Evolutionary conservation across 2,797 vertebrate species (phyloP), one percentile per base, ranked within the genome.

Genomic region (Pteropus rufus): DNA sequence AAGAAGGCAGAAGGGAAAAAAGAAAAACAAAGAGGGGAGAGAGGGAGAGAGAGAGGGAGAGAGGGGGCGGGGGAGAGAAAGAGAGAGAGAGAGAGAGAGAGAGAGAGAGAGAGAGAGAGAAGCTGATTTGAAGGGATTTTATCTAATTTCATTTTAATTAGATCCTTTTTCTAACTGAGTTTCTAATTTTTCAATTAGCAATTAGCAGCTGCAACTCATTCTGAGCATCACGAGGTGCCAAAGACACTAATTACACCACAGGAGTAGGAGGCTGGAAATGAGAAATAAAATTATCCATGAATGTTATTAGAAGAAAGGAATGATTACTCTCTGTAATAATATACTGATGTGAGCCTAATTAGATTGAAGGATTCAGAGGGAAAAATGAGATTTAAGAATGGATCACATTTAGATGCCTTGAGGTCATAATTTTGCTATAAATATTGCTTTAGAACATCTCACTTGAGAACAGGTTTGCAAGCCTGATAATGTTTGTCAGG

Each of bases 171-270:
- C 99, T 99, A 99, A 99, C 98, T 98, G 99, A 99, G 99, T 99
- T 99, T 99, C 99, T 99, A 99, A 99, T 99, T 99, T 99, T 99
- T 99, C 99, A 99, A 99, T 99, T 99, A 99, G 99, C 99, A 99
- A 99, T 99, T 99, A 99, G 98, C 99, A 99, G 99, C 99, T 99
- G 98, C 98, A 99, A 99, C 98, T 99, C 98, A 98, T 99, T 99
- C 98, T 98, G 98, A 96, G 97, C 96, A 69, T 98, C 99, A 98
- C 98, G 98, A 99, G 98, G 98, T 99, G 99, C 98, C 98, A 99
- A 98, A 98, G 99, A 99, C 98, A 98, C 99, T 99, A 99, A 99
- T 99, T 99, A 99, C 98, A 98, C 97, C 98, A 98, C 98, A 98
- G 98, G 98, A 98, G 98, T 98, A 98, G 98, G 98, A 98, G 98